These are phyloP conservation scores for Rhingia rostrata DNA, from an alignment of 2,888 invertebrate species.

Conservation along the genomic window DNA sequence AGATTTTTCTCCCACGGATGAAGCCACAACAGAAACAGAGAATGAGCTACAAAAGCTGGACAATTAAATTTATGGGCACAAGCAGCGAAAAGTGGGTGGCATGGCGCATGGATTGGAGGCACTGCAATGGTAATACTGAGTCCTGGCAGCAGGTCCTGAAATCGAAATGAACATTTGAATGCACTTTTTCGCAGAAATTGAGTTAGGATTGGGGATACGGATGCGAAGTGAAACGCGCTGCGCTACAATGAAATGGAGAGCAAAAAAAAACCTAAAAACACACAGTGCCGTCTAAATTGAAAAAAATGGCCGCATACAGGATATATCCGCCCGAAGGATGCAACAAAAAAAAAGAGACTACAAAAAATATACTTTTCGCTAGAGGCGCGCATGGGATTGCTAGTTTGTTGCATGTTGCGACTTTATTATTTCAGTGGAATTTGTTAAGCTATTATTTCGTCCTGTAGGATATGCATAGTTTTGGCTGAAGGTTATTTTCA, in stretches of 20 bases:
- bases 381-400: constrained; percentile 52
- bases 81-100: constrained; percentile 55
- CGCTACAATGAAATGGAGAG: constrained; percentile 7
- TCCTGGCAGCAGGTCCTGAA: constrained; percentile 53
- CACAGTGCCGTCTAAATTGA: constrained; percentile 53
- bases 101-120: constrained; percentile 8
- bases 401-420: constrained; percentile 72
- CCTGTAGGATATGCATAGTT: constrained; percentile 61
- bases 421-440: constrained; percentile 65
- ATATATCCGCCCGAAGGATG: constrained; percentile 64
- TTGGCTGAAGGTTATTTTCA: constrained; percentile 59
- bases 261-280: background rate
- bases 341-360: constrained; percentile 15
- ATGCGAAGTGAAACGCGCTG: constrained; percentile 3
- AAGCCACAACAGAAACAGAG: constrained; percentile 64
- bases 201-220: constrained; percentile 58
- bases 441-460: constrained; percentile 71
- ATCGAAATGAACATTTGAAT: constrained; percentile 74
- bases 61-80: constrained; percentile 74
- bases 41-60: constrained; percentile 74
- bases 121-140: constrained; percentile 13
- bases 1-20: constrained; percentile 70
- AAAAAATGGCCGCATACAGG: constrained; percentile 64
- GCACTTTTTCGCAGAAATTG: constrained; percentile 71
- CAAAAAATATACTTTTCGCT: constrained; percentile 32